Percentiles rank a stretch among this genome's conserved stretches.
Conservation (phyloP, 2,888 invertebrate genomes). For the Melinopterus prodromus region DNA sequence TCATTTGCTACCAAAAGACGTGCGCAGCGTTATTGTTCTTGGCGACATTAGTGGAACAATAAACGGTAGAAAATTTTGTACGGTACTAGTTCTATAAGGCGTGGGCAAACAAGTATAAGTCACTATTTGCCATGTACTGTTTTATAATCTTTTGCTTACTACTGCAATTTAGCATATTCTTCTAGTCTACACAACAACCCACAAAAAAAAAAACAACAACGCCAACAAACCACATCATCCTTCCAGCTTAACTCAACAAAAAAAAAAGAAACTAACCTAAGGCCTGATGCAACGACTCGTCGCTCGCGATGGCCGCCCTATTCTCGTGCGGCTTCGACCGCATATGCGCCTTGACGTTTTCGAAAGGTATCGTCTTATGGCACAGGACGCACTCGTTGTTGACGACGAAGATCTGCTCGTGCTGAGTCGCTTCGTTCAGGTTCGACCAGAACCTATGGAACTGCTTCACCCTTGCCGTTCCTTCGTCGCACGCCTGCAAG, state of each 20-base stretch:
- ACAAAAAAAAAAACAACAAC: background rate
- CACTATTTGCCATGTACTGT: too few species aligned
- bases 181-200: too few species aligned
- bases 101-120: too few species aligned
- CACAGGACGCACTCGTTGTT: background rate
- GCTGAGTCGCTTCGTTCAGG: background rate
- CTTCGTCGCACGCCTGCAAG: background rate
- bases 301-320: background rate
- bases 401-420: conserved; percentile 17
- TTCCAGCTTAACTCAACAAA: background rate
- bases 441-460: conserved; percentile 10
- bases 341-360: background rate
- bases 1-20: too few species aligned
- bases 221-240: background rate
- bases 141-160: too few species aligned
- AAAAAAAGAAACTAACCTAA: background rate
- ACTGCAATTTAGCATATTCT: too few species aligned
- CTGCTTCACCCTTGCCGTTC: background rate
- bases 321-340: background rate
- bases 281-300: background rate
- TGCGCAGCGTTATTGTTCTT: too few species aligned
- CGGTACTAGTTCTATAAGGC: too few species aligned
- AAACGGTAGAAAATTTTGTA: too few species aligned
- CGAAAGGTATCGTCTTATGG: too few species aligned
- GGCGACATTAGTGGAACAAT: too few species aligned